Evolutionary conservation across 2,888 invertebrate species (phyloP), one percentile per base, ranked within the genome.

Genomic region (Auanema freiburgensis): DNA sequence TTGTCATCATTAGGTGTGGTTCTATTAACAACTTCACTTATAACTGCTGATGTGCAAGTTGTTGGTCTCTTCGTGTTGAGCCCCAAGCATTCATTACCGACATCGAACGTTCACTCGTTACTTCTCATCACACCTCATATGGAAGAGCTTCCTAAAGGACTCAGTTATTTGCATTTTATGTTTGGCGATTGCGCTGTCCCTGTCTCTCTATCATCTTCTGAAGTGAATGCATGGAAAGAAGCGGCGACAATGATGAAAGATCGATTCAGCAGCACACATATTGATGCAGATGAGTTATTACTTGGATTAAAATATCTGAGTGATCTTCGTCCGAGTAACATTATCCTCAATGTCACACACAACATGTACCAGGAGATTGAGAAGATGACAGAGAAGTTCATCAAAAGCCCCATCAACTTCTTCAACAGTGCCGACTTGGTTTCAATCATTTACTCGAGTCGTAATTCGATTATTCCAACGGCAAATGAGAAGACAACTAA

Each of bases 221-320:
- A 59, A 41, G 41, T 55, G 0, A 54, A 40, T 41, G 55, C 67
- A 14, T 71, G 63, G 55, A 71, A 67, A 54, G 58, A 65, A 0
- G 69, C 67, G 2, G 41, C 61, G 3, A 59, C 62, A 0, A 21
- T 73, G 52, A 63, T 73, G 42, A 56, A 69, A 2, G 73, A 73
- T 54, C 52, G 70, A 5, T 67, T 67, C 65, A 67, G 60, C 54
- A 63, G 64, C 21, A 53, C 66, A 11, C 60, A 67, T 2, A 59
- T 66, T 11, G 73, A 73, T 44, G 69, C 69, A 0, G 73, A 71
- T 21, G 73, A 73, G 55, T 63, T 71, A 40, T 16, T 73, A 40
- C 44, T 73, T 10, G 73, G 70, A 11, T 43, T 73, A 44, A 73
- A 73, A 55, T 73, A 73, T 41, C 64, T 73, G 25, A 65, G 65